Evolutionary conservation across 2,888 invertebrate species (phyloP).

Genomic region (Seira sanloemensis): DNA sequence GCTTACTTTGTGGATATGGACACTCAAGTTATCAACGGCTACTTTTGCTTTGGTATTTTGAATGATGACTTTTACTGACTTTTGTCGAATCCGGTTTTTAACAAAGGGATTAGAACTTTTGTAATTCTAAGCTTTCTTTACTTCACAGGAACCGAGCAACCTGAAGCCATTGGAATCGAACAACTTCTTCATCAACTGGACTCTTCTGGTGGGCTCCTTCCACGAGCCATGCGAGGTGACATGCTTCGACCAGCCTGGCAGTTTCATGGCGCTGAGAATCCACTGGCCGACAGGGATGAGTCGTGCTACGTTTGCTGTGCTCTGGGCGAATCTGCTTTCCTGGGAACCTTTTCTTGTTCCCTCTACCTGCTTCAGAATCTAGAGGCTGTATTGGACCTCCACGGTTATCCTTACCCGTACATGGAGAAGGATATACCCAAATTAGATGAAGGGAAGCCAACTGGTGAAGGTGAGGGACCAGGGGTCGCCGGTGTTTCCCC

Average conservation of each 20-base stretch:
- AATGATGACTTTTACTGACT: neutral
- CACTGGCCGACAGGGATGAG: slow-evolving; percentile 72
- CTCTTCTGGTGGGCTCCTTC: slow-evolving; percentile 70
- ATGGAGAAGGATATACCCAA: slow-evolving; percentile 34
- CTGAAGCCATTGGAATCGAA: slow-evolving; percentile 69
- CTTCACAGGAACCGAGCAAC: slow-evolving; percentile 72
- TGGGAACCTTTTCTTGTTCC: slow-evolving; percentile 70
- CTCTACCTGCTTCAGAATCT: slow-evolving; percentile 69
- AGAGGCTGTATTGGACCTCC: slow-evolving; percentile 70
- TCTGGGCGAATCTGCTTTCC: slow-evolving; percentile 71
- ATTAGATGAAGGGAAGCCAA: slow-evolving; percentile 25
- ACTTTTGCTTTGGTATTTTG: slow-evolving; percentile 86
- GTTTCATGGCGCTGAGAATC: slow-evolving; percentile 73
- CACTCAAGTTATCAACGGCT: slow-evolving; percentile 92
- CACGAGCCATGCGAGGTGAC: slow-evolving; percentile 68
- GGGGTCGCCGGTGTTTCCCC: slow-evolving; percentile 11
- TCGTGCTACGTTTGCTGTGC: slow-evolving; percentile 71
- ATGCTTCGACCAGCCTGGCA: slow-evolving; percentile 69
- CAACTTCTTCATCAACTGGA: slow-evolving; percentile 71
- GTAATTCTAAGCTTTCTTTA: neutral
- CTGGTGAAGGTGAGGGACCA: slow-evolving; percentile 36
- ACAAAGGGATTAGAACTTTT: neutral
- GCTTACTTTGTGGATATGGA: slow-evolving; percentile 90
- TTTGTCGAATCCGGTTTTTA: too few relatives aligned
- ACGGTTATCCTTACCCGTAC: slow-evolving; percentile 62